Base-by-base conservation (phyloP, 2,888 invertebrate genomes). In the Drosophila niveifrons region DNA sequence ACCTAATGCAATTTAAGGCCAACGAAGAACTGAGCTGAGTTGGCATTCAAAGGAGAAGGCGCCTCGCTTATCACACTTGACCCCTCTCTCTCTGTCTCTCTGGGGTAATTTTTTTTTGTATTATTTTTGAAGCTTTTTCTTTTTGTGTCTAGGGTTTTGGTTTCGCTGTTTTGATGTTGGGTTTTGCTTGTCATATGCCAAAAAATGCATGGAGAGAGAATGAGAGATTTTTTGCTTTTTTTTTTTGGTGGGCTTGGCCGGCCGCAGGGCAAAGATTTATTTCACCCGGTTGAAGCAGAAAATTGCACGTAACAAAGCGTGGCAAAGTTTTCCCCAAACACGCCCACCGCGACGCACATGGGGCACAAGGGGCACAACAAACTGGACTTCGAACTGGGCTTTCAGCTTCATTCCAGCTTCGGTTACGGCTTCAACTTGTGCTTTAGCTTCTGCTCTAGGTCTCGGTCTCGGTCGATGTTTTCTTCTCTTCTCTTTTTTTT, bases 231-330 rank as follows among this genome's bases (percentile, higher is more conserved):
- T 4, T 17, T 13, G 41, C n/a, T n/a, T n/a, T n/a, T n/a, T n/a
- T n/a, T n/a, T n/a, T 4, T 17, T 13, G 41, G 39, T 41, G 39
- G 13, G 56, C 34, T 39, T 34, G 43, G 23, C 43, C 8, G 9
- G 23, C 11, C 23, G 23, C 23, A 61, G 58, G 78, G 67, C 74
- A 78, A 73, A 75, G 84, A 81, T 84, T 83, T 86, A 81, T 84
- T 88, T 88, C 82, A 85, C 74, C 79, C 82, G 74, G 82, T 69
- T 85, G 74, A 84, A 79, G 88, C 82, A 85, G 88, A 88, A 88
- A 82, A 82, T 82, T 84, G 79, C 82, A 88, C 82, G 71, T 87
- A 87, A 84, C 88, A 88, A 85, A 85, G 82, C 82, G 82, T 82
- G 75, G 79, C 68, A 87, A 84, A 74, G 74, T 87, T 82, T 78